These are phyloP conservation scores for Ischnus inquisitorius DNA, from an alignment of 2,888 invertebrate genomes.

Conservation along the genomic window DNA sequence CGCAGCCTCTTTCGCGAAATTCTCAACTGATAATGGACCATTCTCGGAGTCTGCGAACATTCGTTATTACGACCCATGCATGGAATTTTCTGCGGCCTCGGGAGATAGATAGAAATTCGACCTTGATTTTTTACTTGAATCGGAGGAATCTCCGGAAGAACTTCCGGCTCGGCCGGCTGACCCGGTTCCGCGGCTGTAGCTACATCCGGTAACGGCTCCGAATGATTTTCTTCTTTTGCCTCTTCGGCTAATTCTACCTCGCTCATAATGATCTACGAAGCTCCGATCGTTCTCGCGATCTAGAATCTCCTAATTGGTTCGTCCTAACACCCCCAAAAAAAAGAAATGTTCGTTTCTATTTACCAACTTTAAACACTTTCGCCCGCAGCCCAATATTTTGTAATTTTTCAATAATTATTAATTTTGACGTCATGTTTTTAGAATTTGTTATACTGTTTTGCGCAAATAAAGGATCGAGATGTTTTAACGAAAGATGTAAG, in stretches of 20 bases:
- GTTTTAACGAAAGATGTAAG: constrained; percentile 28
- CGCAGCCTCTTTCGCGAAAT: constrained; percentile 49
- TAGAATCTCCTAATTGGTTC: neutral
- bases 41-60: constrained; percentile 59
- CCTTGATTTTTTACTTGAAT: constrained; percentile 46
- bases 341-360: neutral
- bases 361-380: neutral
- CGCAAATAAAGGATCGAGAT: neutral
- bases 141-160: constrained; percentile 31
- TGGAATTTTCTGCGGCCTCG: constrained; percentile 3
- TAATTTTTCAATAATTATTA: neutral
- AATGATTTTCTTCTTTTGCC: constrained; percentile 64
- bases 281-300: constrained; percentile 8
- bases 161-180: constrained; percentile 68
- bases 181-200: constrained; percentile 69
- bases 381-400: constrained; percentile 1
- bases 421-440: neutral
- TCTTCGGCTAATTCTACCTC: neutral
- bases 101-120: neutral
- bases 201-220: constrained; percentile 70
- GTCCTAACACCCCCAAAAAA: neutral
- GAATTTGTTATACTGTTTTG: neutral
- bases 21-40: constrained; percentile 56
- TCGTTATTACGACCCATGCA: constrained; percentile 37
- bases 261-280: constrained; percentile 6